Evolutionary conservation across 2,113 vertebrate species (phyloP), one percentile per base, ranked within the genome.

Genomic region (Upupa epops): DNA sequence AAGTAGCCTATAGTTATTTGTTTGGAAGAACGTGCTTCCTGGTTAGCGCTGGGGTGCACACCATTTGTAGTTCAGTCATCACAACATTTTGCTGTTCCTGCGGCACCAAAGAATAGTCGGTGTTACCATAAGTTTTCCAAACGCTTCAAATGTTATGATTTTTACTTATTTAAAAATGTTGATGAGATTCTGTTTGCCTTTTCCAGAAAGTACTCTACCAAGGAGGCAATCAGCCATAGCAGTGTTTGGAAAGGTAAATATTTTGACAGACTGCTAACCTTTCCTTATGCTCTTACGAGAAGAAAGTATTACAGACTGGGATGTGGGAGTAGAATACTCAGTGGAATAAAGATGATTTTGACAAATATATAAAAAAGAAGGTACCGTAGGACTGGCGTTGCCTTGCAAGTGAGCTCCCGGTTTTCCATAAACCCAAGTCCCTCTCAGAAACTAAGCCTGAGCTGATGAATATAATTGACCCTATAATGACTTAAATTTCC

Each of bases 401-500:
- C 5, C 34, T 81, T 90, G 58, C 34, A 26, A 17, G 45, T 42
- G 46, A 56, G 34, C 19, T 69, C 71, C n/a, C 58, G 40, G 16
- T 63, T 36, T 25, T 29, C 60, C 48, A 64, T 48, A 90, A 86
- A 48, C 19, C 18, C 17, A 56, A 42, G 45, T 60, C 24, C 18
- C 42, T 56, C 60, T 66, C 52, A 86, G 60, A 73, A 94, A 25
- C 31, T 63, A 89, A 89, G 21, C 40, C 79, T 83, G 79, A 59
- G 32, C 8, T 70, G 59, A 66, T 36, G 68, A 73, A 81, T 93
- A 60, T 75, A 71, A 86, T 74, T 90, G 73, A 86, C 80, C 58
- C 60, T 52, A 48, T 52, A 2, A 17, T 65, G 86, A 88, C 88
- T 80, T 55, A 88, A 74, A 90, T 94, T 90, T 95, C 86, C 58